A percentile compares a stretch with the other conserved stretches of the same genome.
Evolutionary conservation across 2,888 invertebrate species (phyloP).

Genomic region (Dinocampus coccinellae): DNA sequence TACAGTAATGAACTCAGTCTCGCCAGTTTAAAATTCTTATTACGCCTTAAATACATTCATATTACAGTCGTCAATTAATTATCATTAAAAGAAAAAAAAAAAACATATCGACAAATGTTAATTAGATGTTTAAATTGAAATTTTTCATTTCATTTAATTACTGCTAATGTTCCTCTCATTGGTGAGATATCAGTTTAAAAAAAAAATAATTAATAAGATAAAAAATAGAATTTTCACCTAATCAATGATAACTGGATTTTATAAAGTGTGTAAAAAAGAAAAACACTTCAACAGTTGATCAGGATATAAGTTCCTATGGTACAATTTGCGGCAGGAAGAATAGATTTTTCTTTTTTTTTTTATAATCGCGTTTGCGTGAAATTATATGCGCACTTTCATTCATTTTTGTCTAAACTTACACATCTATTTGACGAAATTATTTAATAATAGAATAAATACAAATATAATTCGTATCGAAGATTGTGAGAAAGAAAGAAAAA

Average conservation of each 20-base stretch:
- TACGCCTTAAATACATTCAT: slow-evolving; percentile 53
- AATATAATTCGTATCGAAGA: background rate
- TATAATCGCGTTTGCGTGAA: slow-evolving; percentile 34
- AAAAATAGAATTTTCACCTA: slow-evolving; percentile 24
- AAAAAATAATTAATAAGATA: slow-evolving; percentile 20
- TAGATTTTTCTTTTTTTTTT: no score
- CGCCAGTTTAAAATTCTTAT: slow-evolving; percentile 60
- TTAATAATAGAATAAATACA: background rate
- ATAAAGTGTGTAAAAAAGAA: background rate
- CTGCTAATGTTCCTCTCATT: slow-evolving; percentile 21
- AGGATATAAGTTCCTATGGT: slow-evolving; percentile 38
- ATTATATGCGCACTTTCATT: slow-evolving; percentile 51
- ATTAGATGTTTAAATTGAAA: slow-evolving; percentile 30
- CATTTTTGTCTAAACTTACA: slow-evolving; percentile 29
- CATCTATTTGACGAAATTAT: slow-evolving; percentile 25
- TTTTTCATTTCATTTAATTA: slow-evolving; percentile 33
- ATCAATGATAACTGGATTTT: background rate
- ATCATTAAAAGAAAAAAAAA: slow-evolving; percentile 47
- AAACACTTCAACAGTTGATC: slow-evolving; percentile 4
- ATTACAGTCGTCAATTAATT: slow-evolving; percentile 52
- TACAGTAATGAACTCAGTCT: slow-evolving; percentile 59
- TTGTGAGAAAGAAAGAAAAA: slow-evolving; percentile 29
- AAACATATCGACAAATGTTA: slow-evolving; percentile 39
- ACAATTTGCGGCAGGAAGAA: slow-evolving; percentile 38
- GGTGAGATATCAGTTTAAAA: slow-evolving; percentile 18